Evolutionary conservation across 2,797 vertebrate species (phyloP), one percentile per base, ranked within the genome.

Genomic region (Chloroceryle amazona): DNA sequence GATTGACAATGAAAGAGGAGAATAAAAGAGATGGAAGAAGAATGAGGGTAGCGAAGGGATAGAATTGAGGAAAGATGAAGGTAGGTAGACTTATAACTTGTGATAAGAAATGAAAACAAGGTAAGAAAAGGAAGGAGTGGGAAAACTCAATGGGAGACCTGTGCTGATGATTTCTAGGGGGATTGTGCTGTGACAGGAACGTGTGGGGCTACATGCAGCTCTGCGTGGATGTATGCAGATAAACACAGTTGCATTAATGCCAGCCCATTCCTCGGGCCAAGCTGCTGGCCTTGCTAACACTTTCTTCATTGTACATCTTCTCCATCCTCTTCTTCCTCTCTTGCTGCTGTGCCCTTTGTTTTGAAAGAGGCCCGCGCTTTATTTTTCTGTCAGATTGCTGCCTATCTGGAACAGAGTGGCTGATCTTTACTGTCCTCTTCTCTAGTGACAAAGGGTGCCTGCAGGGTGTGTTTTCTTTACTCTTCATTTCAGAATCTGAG

Each of bases 141-240:
- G 67, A 76, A 39, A 72, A 25, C 55, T n/a, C 28, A 1, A 1
- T 3, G 42, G 17, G 70, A 51, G 18, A 33, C 7, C 23, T n/a
- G 41, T 5, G 2, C 18, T 0, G 2, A 4, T 84, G 68, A 13
- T 74, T 46, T 66, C 26, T 20, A 33, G 81, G 37, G 8, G 86
- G 5, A 22, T 20, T 0, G 0, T 44, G 4, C n/a, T 20, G n/a
- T 2, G 10, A 21, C 20, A 46, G 55, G 37, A 54, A 5, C 2
- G 9, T 37, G 13, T 9, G 11, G 51, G 33, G 49, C 70, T 75
- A 20, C 6, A 2, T 1, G 0, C 51, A 31, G 55, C 25, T 68
- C 37, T 35, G 9, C 5, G 7, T 15, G 47, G 52, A 13, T 55
- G n/a, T 79, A 31, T 52, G 37, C 71, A 31, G 28, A 0, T 22